A percentile compares a stretch with the other conserved stretches of the same genome.
Conservation (phyloP, 2,113 vertebrate species). For the Pseudorectes ferrugineus region DNA sequence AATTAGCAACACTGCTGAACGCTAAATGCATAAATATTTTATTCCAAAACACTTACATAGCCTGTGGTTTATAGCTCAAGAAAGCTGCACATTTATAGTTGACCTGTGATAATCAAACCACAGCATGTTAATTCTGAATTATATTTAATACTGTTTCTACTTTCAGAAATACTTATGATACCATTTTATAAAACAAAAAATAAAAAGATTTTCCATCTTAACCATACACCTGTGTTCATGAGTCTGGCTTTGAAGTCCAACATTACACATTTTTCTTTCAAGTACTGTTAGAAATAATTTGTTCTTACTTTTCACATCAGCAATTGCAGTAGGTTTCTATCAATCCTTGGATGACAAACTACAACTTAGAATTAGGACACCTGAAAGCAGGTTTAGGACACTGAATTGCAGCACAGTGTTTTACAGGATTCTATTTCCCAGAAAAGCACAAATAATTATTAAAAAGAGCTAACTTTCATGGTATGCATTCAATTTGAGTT, state of each 20-base stretch:
- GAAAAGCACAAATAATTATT: not conserved
- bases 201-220: not conserved
- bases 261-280: not conserved
- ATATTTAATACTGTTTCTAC: not conserved
- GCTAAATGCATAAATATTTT: conserved; percentile 44
- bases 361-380: not conserved
- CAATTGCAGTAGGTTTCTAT: not conserved
- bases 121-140: not conserved
- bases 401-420: not conserved
- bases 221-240: not conserved
- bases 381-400: not conserved
- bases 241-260: not conserved
- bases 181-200: not conserved
- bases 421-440: not conserved
- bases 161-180: not conserved
- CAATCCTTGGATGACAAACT: not conserved
- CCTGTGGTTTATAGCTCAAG: conserved; percentile 4
- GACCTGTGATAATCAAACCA: not conserved
- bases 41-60: conserved; percentile 27
- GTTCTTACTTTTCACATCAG: not conserved
- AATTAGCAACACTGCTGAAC: conserved; percentile 17
- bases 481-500: not conserved
- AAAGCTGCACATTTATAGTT: not conserved
- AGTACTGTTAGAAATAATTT: not conserved
- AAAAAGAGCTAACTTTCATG: not conserved